Percentiles rank a stretch among this genome's conserved stretches.
Conservation (phyloP, 2,797 vertebrate genomes). For the Parotocinclus haroldoi region DNA sequence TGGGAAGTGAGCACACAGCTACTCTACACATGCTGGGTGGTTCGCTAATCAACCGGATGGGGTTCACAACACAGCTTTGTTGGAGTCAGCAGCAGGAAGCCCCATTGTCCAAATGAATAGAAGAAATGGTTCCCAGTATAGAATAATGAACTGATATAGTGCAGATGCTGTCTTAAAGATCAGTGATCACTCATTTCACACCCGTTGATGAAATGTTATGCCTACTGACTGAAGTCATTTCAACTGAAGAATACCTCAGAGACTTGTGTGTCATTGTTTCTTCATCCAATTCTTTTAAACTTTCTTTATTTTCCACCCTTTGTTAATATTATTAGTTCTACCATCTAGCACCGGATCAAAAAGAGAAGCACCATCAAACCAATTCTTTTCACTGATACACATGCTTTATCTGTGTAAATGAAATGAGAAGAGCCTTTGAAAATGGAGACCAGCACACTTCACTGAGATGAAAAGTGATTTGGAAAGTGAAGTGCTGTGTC, state of each 20-base stretch:
- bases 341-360: not conserved
- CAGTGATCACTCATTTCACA: conserved; percentile 55
- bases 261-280: conserved; percentile 12
- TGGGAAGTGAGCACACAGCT: conserved; percentile 22
- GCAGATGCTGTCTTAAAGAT: conserved; percentile 60
- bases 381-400: conserved; percentile 23
- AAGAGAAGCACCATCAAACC: conserved; percentile 3
- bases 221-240: conserved; percentile 55
- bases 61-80: conserved; percentile 45
- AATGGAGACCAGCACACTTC: too few species aligned
- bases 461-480: too few species aligned
- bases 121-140: conserved; percentile 56
- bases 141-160: conserved; percentile 63
- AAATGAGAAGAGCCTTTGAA: conserved; percentile 38
- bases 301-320: conserved; percentile 1
- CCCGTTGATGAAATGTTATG: conserved; percentile 30
- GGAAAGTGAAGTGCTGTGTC: conserved; percentile 40
- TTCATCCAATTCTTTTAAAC: too few species aligned
- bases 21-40: conserved; percentile 33
- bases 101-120: conserved; percentile 5
- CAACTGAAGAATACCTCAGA: conserved; percentile 18
- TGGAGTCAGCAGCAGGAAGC: conserved; percentile 13
- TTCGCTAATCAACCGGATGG: conserved; percentile 37
- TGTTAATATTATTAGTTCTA: conserved; percentile 14
- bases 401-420: conserved; percentile 26